Base-by-base conservation (phyloP, 1,140 invertebrate genomes). In the Cryptotermes secundus region DNA sequence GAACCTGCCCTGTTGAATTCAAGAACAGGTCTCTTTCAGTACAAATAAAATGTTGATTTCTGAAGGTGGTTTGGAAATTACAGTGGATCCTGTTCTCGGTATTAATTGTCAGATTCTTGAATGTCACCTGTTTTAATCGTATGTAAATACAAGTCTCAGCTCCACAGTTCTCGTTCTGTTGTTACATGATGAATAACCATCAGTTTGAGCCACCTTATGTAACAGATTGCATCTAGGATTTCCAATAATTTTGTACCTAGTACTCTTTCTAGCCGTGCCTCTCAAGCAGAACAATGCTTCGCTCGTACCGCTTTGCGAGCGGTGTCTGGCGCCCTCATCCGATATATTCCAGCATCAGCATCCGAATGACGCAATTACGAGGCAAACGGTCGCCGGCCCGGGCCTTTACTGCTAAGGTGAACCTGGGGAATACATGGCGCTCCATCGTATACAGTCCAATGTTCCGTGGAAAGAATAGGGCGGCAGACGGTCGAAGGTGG, bases 271-370 rank as follows among this genome's bases (percentile, higher is more conserved):
- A 26, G n/a, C 59, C 1, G 16, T 22, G 22, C 14, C 45, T 49
- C 45, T 19, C 22, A 14, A 19, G 45, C 45, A 49, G 22, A 72
- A 31, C 59, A 26, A 72, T 3, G 59, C 26, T 72, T 72, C 59
- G 59, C 1, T 72, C 59, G 6, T n/a, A 72, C 42, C 24, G 53
- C 38, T 82, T 38, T 38, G 38, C 81, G n/a, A 35, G 24, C 80
- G 35, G 19, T 24, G 35, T 19, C 36, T 45, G 35, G 36, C 81
- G 42, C 81, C 42, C 36, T 53, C 81, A 31, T 82, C 81, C 42
- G 53, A 83, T 83, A 83, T 84, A 84, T 84, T 84, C 72, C 38
- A 80, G 53, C 84, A 84, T 84, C 84, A 84, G 84, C 84, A 84
- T 84, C 81, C 84, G 84, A 84, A 84, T 81, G 80, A 59, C 53